Conservation (phyloP, 1,140 invertebrate genomes). For the Zaprionus taronus region DNA sequence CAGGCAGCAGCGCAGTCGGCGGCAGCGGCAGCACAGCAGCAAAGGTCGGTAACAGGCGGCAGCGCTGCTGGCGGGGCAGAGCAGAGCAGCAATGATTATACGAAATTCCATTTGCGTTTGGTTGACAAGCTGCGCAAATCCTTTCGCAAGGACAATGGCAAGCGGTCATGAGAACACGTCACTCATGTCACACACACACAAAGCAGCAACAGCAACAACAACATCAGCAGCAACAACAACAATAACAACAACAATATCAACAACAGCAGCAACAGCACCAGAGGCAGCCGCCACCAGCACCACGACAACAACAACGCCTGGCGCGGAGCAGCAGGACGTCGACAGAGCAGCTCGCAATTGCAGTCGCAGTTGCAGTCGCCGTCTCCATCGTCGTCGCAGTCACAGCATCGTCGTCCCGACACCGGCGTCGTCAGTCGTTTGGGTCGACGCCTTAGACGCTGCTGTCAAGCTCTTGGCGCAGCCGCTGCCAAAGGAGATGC, state of each 20-base stretch:
- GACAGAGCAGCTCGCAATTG: background rate
- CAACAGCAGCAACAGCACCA: slow-evolving; percentile 37
- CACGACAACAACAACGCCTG: slow-evolving; percentile 27
- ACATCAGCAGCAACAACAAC: slow-evolving; percentile 24
- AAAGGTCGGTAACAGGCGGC: slow-evolving; percentile 83
- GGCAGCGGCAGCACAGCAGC: slow-evolving; percentile 85
- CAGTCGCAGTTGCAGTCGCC: slow-evolving; percentile 8
- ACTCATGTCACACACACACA: slow-evolving; percentile 24
- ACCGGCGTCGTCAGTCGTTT: slow-evolving; percentile 58
- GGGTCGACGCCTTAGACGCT: slow-evolving; percentile 58
- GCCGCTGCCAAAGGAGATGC: slow-evolving; percentile 12
- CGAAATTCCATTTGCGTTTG: slow-evolving; percentile 93
- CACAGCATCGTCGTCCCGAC: slow-evolving; percentile 9
- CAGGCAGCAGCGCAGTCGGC: slow-evolving; percentile 71
- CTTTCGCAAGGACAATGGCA: slow-evolving; percentile 88
- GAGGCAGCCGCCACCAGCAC: slow-evolving; percentile 5
- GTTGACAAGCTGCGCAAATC: slow-evolving; percentile 93
- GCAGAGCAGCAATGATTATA: slow-evolving; percentile 86
- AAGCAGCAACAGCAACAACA: slow-evolving; percentile 47
- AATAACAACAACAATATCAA: slow-evolving; percentile 34
- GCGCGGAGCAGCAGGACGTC: slow-evolving; percentile 4
- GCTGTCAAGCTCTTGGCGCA: slow-evolving; percentile 41
- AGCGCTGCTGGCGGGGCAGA: slow-evolving; percentile 71
- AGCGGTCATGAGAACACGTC: slow-evolving; percentile 81
- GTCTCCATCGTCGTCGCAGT: slow-evolving; percentile 7